Evolutionary conservation across 1,140 invertebrate species (phyloP).

Genomic region (Atta colombica): DNA sequence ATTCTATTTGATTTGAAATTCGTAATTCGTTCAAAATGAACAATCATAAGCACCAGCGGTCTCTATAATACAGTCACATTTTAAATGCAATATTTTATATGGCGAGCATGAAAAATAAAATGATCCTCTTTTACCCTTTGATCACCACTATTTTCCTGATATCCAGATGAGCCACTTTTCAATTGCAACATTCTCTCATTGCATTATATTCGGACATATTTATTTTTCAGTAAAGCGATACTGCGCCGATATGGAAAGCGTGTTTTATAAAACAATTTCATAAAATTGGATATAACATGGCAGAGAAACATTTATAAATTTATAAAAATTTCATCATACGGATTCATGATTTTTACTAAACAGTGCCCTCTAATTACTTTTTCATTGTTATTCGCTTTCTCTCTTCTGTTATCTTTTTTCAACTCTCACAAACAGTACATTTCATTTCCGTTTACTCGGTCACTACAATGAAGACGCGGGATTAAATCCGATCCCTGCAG

Average conservation of each 20-base stretch:
- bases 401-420: neutral
- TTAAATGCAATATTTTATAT: constrained; percentile 31
- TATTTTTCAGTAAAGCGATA: constrained; percentile 35
- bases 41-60: constrained; percentile 14
- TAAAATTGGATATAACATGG: neutral
- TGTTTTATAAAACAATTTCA: constrained; percentile 27
- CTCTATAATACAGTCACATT: constrained; percentile 27
- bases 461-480: neutral
- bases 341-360: constrained; percentile 3
- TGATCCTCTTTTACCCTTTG: constrained; percentile 35
- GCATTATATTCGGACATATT: constrained; percentile 25
- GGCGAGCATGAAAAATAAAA: constrained; percentile 43
- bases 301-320: constrained; percentile 18
- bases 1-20: constrained; percentile 51
- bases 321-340: neutral
- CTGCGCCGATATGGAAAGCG: neutral
- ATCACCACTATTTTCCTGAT: constrained; percentile 8
- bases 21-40: constrained; percentile 35
- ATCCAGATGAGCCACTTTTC: constrained; percentile 26
- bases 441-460: constrained; percentile 31
- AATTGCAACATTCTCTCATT: constrained; percentile 46
- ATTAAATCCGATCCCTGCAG: constrained; percentile 40
- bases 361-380: neutral
- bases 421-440: neutral
- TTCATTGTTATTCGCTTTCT: neutral